Evolutionary conservation across 2,113 vertebrate species (phyloP), one percentile per base, ranked within the genome.

Genomic region (Rostratula benghalensis): DNA sequence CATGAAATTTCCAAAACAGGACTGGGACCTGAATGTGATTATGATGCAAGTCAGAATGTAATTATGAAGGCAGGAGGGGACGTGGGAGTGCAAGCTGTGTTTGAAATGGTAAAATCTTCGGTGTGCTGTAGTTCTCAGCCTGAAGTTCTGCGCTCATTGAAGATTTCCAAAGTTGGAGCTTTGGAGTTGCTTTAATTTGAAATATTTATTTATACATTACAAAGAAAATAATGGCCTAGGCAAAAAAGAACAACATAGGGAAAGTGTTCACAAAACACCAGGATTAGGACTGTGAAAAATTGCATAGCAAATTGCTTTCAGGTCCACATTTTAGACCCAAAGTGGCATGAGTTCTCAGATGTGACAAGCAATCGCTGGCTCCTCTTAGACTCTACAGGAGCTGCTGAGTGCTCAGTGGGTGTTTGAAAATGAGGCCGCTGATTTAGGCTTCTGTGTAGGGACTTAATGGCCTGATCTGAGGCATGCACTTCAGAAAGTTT

Each of bases 381-480:
- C 67, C 80, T 95, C 57, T 87, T 50, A 37, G 71, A 31, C 1
- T 6, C 59, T 75, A 51, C 81, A 65, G 84, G 78, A 94, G 70
- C 82, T 91, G 87, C 61, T 19, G 93, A 77, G 87, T 50, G 68
- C 95, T 96, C 86, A 76, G 88, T 74, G 90, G 77, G 86, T 70
- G 73, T 87, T 93, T 93, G 93, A 83, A 96, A 96, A 95, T 75
- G 85, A 95, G 56, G 56, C 82, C 75, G 71, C 87, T 88, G 78
- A 81, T 88, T 92, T 41, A 70, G 71, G 56, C 71, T 83, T 94
- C 78, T 80, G 68, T 59, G 56, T 39, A 43, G 83, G 46, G 75
- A 83, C 76, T 94, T 96, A 93, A 93, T 88, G 93, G 79, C n/a
- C 75, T 90, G 85, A 96, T 93, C 85, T 88, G 68, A 92, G 82